Conservation (phyloP, 92 coral and sea anemone genomes). For the Meandrina meandrites region DNA sequence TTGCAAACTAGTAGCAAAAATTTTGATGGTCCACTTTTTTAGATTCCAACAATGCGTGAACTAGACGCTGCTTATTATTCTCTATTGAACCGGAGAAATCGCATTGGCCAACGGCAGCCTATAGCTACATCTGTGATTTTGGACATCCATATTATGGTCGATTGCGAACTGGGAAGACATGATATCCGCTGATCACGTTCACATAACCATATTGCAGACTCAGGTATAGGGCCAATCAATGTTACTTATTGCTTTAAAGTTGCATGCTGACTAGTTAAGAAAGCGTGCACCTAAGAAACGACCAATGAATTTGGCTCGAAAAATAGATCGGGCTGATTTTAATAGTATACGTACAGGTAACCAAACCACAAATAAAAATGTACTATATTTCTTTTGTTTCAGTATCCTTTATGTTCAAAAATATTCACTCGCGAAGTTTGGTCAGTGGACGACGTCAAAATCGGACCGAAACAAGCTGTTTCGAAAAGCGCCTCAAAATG, state of each 20-base stretch:
- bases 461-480: background rate
- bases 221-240: no score
- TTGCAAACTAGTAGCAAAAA: no score
- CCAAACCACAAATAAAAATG: conserved; percentile 12
- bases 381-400: conserved; percentile 51
- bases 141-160: no score
- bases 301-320: conserved; percentile 42
- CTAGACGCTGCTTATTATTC: no score
- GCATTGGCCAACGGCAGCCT: background rate
- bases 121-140: no score
- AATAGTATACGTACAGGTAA: conserved; percentile 37
- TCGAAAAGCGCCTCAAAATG: background rate
- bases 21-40: no score
- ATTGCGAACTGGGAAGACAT: no score
- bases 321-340: conserved; percentile 46
- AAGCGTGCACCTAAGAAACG: conserved; percentile 36
- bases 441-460: conserved; percentile 1
- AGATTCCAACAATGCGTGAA: no score
- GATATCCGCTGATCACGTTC: no score
- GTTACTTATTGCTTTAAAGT: no score
- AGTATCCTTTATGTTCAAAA: conserved; percentile 38
- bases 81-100: no score
- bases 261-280: background rate
- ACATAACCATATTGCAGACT: no score
- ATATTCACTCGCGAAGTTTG: conserved; percentile 43